Evolutionary conservation across 2,888 invertebrate species (phyloP).

Genomic region (Aphrophora alni): DNA sequence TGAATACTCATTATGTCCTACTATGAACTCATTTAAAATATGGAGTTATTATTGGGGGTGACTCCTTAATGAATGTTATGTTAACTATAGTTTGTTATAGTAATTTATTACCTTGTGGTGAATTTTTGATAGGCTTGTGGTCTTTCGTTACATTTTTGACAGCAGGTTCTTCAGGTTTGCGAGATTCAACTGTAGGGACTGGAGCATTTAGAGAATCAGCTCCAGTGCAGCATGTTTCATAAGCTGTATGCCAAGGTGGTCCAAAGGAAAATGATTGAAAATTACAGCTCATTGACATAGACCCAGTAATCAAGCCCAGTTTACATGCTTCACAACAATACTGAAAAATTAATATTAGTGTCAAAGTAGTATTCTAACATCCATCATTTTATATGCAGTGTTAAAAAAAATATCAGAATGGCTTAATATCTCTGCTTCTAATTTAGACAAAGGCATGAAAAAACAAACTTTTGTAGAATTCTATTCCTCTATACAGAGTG

Average conservation of each 20-base stretch:
- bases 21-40: too few species aligned
- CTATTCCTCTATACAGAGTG: too few species aligned
- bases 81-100: too few species aligned
- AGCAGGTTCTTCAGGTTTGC: slow-evolving; percentile 9
- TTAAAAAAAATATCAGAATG: too few species aligned
- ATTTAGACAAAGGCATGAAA: too few species aligned
- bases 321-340: slow-evolving; percentile 71
- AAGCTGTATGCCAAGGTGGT: slow-evolving; percentile 66
- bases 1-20: too few species aligned
- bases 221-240: slow-evolving; percentile 66
- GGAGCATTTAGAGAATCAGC: slow-evolving; percentile 41
- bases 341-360: slow-evolving; percentile 52
- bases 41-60: too few species aligned
- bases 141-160: not conserved
- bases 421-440: too few species aligned
- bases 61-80: too few species aligned
- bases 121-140: not conserved
- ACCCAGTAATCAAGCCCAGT: slow-evolving; percentile 58
- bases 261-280: slow-evolving; percentile 60
- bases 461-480: too few species aligned
- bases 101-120: not conserved
- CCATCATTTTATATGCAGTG: too few species aligned
- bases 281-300: slow-evolving; percentile 58
- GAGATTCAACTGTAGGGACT: not conserved
- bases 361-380: too few species aligned